Evolutionary conservation across 1,140 invertebrate species (phyloP).

Genomic region (Yoshiicerus persimilis): DNA sequence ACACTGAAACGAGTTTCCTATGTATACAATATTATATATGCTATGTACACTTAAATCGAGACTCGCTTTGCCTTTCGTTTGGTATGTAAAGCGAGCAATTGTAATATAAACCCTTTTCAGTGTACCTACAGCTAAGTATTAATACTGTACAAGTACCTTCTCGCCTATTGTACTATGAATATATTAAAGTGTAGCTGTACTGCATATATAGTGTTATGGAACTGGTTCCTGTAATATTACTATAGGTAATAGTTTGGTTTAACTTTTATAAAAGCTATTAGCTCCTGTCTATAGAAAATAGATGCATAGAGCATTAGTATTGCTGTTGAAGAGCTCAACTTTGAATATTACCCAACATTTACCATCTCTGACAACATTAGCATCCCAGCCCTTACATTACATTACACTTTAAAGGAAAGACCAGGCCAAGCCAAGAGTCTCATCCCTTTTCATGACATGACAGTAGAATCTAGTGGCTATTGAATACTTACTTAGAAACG

Average conservation of each 20-base stretch:
- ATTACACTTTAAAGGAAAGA: not conserved
- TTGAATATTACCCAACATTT: not conserved
- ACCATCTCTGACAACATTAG: conserved; percentile 5
- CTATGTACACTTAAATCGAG: not conserved
- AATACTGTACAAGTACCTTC: not conserved
- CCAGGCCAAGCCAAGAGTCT: not conserved
- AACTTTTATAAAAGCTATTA: not conserved
- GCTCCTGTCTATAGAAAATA: not conserved
- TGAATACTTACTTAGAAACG: not conserved
- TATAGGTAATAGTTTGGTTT: no score
- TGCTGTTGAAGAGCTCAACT: not conserved
- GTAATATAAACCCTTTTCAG: not conserved
- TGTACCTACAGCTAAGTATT: not conserved
- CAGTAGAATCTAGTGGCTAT: not conserved
- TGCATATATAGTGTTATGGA: not conserved
- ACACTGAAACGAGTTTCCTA: not conserved
- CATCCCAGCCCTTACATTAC: not conserved
- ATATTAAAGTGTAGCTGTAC: not conserved
- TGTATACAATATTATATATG: not conserved
- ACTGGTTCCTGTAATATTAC: not conserved
- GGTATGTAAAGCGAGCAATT: not conserved
- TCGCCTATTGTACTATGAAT: not conserved
- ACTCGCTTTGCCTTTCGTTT: no score
- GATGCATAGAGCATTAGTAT: not conserved
- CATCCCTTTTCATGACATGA: not conserved